These are phyloP conservation scores for Muscidifurax raptorellus DNA, from an alignment of 1,140 invertebrate genomes.

Conservation along the genomic window DNA sequence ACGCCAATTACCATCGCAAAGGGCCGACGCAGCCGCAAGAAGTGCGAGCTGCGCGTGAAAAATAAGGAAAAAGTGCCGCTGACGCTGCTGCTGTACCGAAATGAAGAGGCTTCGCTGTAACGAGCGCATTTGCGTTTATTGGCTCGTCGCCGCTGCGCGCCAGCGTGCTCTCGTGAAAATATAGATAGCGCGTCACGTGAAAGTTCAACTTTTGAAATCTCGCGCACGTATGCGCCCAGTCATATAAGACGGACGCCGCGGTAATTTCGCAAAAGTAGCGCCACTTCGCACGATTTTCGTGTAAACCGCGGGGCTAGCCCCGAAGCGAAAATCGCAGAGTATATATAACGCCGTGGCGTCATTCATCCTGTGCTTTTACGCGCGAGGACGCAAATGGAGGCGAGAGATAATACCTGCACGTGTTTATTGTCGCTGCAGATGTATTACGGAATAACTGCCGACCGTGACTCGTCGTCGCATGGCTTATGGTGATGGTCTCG, in stretches of 20 bases:
- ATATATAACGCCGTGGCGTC: background rate
- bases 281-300: background rate
- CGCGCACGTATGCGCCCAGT: background rate
- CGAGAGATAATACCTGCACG: conserved; percentile 66
- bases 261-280: background rate
- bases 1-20: conserved; percentile 60
- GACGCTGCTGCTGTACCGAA: background rate
- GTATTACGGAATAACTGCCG: background rate
- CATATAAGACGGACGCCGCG: background rate
- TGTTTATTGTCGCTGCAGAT: conserved; percentile 67
- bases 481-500: conserved; percentile 21
- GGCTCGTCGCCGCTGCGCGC: background rate
- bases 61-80: conserved; percentile 34
- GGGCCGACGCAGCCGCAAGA: conserved; percentile 34
- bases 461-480: conserved; percentile 30
- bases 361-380: conserved; percentile 63
- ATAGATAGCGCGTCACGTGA: too few relatives aligned
- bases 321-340: background rate
- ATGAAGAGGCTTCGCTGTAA: background rate
- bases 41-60: background rate
- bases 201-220: background rate
- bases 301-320: background rate
- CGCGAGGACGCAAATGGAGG: conserved; percentile 68
- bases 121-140: background rate
- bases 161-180: too few relatives aligned